Conservation (phyloP, 2,888 invertebrate species). For the Gandaritis pyraliata region DNA sequence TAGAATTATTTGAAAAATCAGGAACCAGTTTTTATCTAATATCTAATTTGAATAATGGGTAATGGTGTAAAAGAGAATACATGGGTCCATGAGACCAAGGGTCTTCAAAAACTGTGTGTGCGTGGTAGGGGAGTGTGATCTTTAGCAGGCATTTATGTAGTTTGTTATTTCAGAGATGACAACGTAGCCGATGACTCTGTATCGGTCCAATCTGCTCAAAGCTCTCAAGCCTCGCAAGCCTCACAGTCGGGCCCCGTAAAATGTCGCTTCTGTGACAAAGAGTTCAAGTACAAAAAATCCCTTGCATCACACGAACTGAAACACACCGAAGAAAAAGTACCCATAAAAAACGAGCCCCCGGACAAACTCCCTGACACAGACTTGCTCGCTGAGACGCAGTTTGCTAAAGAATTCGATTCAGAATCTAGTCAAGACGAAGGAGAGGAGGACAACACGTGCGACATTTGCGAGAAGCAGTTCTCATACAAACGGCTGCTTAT, state of each 20-base stretch:
- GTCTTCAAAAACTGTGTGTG: too few species aligned
- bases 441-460: constrained; percentile 75
- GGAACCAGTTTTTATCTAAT: background rate
- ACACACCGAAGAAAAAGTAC: constrained; percentile 52
- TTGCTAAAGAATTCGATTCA: constrained; percentile 55
- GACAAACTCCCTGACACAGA: constrained; percentile 53
- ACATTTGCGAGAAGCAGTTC: constrained; percentile 79
- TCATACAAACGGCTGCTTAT: constrained; percentile 71
- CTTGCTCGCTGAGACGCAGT: constrained; percentile 49
- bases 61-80: background rate
- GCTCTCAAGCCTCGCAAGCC: constrained; percentile 43
- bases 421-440: constrained; percentile 74
- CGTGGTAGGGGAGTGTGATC: background rate
- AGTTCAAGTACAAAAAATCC: constrained; percentile 72
- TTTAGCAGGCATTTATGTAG: constrained; percentile 3
- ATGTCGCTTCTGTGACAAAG: constrained; percentile 69
- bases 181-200: constrained; percentile 56
- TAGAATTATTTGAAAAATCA: background rate
- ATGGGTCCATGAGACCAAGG: too few species aligned
- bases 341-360: constrained; percentile 62
- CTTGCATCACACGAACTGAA: constrained; percentile 56
- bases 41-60: background rate
- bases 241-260: constrained; percentile 48
- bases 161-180: constrained; percentile 60
- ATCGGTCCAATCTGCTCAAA: constrained; percentile 60